Percentiles rank a stretch among this genome's conserved stretches.
phyloP scores from a whole-genome alignment of 2,113 vertebrate genomes.

The Anolis carolinensis region DNA sequence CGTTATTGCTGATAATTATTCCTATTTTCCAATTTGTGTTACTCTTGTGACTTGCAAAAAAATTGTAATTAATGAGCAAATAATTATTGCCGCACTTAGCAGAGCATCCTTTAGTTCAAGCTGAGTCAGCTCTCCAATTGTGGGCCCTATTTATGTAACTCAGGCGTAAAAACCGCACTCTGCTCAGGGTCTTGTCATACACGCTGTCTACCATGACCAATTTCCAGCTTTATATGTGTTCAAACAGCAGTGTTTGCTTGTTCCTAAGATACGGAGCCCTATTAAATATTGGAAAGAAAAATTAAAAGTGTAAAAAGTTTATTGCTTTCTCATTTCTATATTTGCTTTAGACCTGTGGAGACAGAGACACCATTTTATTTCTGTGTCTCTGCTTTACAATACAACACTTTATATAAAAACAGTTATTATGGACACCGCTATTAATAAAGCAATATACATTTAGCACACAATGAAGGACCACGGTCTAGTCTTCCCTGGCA shows the following conservation, averaged over 20 bases:
- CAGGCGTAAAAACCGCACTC: slow-evolving; percentile 67
- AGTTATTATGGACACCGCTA: neutral
- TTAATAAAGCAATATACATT: slow-evolving; percentile 12
- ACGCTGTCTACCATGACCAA: slow-evolving; percentile 47
- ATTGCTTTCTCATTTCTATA: neutral
- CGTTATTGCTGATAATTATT: slow-evolving; percentile 75
- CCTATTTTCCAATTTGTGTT: slow-evolving; percentile 77
- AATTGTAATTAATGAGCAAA: slow-evolving; percentile 76
- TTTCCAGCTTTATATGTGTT: slow-evolving; percentile 41
- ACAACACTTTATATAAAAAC: slow-evolving; percentile 12
- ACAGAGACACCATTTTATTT: neutral
- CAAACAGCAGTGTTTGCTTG: slow-evolving; percentile 1
- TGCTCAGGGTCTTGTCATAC: slow-evolving; percentile 38
- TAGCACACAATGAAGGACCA: slow-evolving; percentile 22
- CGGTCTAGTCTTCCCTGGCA: slow-evolving; percentile 6
- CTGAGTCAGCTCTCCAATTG: slow-evolving; percentile 68
- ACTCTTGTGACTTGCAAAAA: slow-evolving; percentile 71
- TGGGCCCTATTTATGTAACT: slow-evolving; percentile 67
- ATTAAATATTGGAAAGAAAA: neutral
- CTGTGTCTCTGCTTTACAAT: neutral
- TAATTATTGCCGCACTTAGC: slow-evolving; percentile 72
- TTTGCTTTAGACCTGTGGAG: neutral
- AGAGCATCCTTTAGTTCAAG: slow-evolving; percentile 67
- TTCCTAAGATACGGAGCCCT: neutral
- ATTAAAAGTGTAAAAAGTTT: slow-evolving; percentile 11